These are phyloP conservation scores for Petroica traversi DNA, from an alignment of 2,113 vertebrate genomes.

Conservation along the genomic window DNA sequence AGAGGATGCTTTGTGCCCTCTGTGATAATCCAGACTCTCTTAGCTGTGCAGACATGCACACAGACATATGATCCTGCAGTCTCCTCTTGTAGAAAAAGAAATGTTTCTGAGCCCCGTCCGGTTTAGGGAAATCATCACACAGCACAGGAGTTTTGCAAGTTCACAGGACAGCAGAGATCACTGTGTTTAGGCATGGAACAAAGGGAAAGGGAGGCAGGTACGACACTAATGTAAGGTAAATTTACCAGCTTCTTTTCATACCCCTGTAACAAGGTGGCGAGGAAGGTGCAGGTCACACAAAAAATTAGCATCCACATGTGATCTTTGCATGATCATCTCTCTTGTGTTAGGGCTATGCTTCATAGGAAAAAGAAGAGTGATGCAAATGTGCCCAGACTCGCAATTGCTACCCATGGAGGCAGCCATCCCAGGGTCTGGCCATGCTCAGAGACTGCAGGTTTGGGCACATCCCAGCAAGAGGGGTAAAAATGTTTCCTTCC, in stretches of 20 bases:
- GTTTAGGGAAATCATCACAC: neutral
- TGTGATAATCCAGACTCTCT: neutral
- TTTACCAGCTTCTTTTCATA: neutral
- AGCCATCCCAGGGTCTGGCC: neutral
- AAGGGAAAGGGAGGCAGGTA: neutral
- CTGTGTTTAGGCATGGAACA: neutral
- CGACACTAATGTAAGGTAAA: neutral
- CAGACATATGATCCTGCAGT: accelerated
- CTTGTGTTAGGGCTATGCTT: neutral
- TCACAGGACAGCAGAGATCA: neutral
- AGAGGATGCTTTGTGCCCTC: neutral
- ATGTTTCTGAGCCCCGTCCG: accelerated
- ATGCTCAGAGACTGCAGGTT: neutral
- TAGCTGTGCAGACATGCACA: accelerated
- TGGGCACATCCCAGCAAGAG: neutral
- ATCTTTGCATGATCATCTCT: neutral
- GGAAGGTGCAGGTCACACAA: neutral
- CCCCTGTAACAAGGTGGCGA: neutral
- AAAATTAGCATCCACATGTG: neutral
- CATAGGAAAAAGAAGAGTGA: neutral
- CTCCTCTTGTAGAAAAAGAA: neutral
- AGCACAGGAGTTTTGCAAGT: neutral
- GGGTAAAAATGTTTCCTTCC: neutral
- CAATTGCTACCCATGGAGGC: neutral
- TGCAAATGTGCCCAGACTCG: neutral